Percentiles rank a stretch among this genome's conserved stretches.
Conservation (phyloP, 2,888 invertebrate genomes). For the Macrophya annulata region DNA sequence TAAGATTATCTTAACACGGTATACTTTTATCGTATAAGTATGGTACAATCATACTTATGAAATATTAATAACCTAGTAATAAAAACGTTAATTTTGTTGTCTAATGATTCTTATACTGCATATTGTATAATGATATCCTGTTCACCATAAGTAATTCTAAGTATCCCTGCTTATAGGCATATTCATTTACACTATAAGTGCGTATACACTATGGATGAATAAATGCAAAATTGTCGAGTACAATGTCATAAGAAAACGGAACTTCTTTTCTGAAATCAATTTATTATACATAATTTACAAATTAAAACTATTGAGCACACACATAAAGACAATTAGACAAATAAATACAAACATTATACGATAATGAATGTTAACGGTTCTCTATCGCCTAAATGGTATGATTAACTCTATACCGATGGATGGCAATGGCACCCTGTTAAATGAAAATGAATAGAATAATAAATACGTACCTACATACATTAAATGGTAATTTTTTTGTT, state of each 20-base stretch:
- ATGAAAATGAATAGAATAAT: constrained; percentile 29
- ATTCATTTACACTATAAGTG: not conserved
- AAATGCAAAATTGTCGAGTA: not conserved
- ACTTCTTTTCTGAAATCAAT: constrained; percentile 21
- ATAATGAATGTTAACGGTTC: constrained; percentile 49
- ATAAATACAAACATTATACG: constrained; percentile 52
- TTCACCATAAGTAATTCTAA: not conserved
- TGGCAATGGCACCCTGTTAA: constrained; percentile 48
- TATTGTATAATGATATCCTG: not conserved
- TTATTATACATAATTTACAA: constrained; percentile 56
- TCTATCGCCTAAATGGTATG: constrained; percentile 23
- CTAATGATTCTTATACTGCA: not conserved
- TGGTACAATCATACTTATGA: not conserved
- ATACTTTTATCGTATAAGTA: not conserved
- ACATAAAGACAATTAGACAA: constrained; percentile 44
- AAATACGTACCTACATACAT: constrained; percentile 8
- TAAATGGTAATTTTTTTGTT: not conserved
- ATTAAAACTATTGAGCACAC: constrained; percentile 52
- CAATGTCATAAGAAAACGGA: not conserved
- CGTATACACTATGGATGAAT: not conserved
- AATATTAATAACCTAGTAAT: not conserved
- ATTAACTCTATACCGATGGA: constrained; percentile 16
- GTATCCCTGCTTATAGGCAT: not conserved
- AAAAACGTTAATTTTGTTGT: not conserved
- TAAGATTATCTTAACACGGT: not conserved